phyloP scores from a whole-genome alignment of 2,888 invertebrate species.

The Julus scanicus region DNA sequence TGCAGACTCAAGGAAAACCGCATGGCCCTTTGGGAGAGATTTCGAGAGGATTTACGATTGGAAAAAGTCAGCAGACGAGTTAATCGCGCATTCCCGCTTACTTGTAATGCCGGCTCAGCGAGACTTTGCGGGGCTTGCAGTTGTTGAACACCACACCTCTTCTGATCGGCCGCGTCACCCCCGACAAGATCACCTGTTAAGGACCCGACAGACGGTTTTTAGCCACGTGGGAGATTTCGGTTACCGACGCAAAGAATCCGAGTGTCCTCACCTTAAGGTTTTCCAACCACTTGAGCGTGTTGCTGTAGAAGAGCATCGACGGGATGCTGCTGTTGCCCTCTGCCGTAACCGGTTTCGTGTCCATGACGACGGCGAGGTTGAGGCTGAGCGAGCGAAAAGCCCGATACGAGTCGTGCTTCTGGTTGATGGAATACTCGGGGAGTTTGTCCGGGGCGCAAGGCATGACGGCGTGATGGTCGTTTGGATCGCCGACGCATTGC shows the following conservation, averaged over 20 bases:
- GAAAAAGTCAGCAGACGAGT: background rate
- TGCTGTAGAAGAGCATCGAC: slow-evolving; percentile 83
- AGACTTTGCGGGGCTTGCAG: slow-evolving; percentile 85
- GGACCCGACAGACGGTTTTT: no score
- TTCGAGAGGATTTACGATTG: background rate
- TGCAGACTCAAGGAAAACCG: slow-evolving; percentile 88
- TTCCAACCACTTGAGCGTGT: slow-evolving; percentile 95
- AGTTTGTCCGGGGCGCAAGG: slow-evolving; percentile 96
- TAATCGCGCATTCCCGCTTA: slow-evolving; percentile 1
- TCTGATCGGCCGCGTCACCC: slow-evolving; percentile 91
- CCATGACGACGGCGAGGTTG: slow-evolving; percentile 80
- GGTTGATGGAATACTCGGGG: slow-evolving; percentile 96
- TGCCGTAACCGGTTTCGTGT: slow-evolving; percentile 75
- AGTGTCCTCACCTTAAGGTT: slow-evolving; percentile 83
- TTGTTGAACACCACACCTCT: slow-evolving; percentile 90
- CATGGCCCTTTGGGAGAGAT: slow-evolving; percentile 66
- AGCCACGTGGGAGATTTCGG: background rate
- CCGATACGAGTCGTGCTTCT: slow-evolving; percentile 93
- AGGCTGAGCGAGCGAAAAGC: slow-evolving; percentile 91
- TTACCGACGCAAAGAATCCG: no score
- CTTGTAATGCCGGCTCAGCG: slow-evolving; percentile 84
- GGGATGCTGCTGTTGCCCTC: slow-evolving; percentile 60
- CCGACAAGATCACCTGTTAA: slow-evolving; percentile 74
- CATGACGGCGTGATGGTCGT: slow-evolving; percentile 95
- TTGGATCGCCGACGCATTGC: slow-evolving; percentile 91